Conservation (phyloP, 1,140 invertebrate genomes). For the Heliconius himera region DNA sequence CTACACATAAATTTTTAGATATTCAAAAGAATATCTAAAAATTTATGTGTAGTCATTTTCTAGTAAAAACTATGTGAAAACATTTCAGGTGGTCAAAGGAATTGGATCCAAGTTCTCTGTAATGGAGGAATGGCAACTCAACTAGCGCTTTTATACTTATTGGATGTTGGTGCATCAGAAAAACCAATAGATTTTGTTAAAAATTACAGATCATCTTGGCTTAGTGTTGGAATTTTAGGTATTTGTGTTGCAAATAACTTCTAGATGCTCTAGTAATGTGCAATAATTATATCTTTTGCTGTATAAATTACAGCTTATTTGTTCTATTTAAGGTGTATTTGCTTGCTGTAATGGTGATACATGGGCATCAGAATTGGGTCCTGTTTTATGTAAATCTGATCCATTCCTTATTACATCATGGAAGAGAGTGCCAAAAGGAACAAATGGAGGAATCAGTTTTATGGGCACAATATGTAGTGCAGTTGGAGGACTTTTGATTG, state of each 20-base stretch:
- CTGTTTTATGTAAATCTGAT: conserved; percentile 86
- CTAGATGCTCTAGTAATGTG: background rate
- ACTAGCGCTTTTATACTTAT: conserved; percentile 89
- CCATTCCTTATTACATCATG: conserved; percentile 90
- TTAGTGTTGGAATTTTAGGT: conserved; percentile 88
- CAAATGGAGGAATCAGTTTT: conserved; percentile 91
- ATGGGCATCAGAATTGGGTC: conserved; percentile 94
- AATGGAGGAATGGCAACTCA: conserved; percentile 93
- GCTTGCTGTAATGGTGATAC: conserved; percentile 95
- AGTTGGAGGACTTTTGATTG: conserved; percentile 88
- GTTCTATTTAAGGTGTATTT: conserved; percentile 83
- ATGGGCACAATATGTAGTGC: conserved; percentile 88
- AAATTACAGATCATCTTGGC: conserved; percentile 91
- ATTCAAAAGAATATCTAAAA: too few relatives aligned
- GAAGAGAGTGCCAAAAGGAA: conserved; percentile 90
- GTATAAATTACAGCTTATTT: background rate
- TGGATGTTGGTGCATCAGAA: conserved; percentile 91
- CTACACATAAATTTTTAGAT: background rate
- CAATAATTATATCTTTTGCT: conserved; percentile 4
- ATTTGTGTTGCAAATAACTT: conserved; percentile 1
- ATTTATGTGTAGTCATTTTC: too few relatives aligned
- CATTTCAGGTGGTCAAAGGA: conserved; percentile 88
- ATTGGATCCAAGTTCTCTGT: conserved; percentile 95
- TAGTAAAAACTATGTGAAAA: background rate
- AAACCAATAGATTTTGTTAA: conserved; percentile 89